These are phyloP conservation scores for Synchiropus splendidus DNA, from an alignment of 2,113 vertebrate species.

Conservation along the genomic window DNA sequence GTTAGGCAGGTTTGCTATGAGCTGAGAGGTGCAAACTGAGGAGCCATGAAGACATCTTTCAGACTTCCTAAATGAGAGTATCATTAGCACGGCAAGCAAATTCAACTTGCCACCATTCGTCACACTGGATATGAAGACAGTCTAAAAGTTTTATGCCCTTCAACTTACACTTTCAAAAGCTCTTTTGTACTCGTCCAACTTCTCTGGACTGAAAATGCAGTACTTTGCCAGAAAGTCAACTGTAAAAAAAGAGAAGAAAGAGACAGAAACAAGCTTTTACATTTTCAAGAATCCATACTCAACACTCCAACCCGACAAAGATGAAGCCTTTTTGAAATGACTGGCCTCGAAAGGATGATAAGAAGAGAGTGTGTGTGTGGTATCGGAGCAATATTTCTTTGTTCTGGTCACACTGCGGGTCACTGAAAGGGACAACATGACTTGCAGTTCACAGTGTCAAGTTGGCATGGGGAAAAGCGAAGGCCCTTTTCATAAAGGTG, in stretches of 20 bases:
- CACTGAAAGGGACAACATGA: conserved; percentile 7
- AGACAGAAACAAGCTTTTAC: conserved; percentile 29
- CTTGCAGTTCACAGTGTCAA: too few species aligned
- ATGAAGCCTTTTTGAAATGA: too few species aligned
- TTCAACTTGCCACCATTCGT: too few species aligned
- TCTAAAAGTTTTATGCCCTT: conserved; percentile 52
- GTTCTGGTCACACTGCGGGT: conserved; percentile 20
- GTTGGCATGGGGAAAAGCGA: too few species aligned
- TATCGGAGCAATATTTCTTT: conserved; percentile 45
- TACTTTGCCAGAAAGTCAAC: conserved; percentile 91
- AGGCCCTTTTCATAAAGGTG: conserved; percentile 7
- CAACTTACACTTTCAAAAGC: conserved; percentile 88
- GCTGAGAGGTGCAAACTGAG: too few species aligned
- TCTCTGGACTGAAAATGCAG: conserved; percentile 85
- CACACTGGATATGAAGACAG: conserved; percentile 19
- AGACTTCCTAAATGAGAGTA: background rate
- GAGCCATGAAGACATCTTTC: too few species aligned
- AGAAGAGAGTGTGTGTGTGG: conserved; percentile 5
- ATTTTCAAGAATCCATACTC: background rate
- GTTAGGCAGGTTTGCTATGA: too few species aligned
- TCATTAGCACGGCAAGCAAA: too few species aligned
- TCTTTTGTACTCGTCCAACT: conserved; percentile 82
- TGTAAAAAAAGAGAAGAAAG: conserved; percentile 55
- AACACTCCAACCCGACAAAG: background rate
- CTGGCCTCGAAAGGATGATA: too few species aligned